Conservation (phyloP, 1,140 invertebrate genomes). For the Zaprionus capensis region DNA sequence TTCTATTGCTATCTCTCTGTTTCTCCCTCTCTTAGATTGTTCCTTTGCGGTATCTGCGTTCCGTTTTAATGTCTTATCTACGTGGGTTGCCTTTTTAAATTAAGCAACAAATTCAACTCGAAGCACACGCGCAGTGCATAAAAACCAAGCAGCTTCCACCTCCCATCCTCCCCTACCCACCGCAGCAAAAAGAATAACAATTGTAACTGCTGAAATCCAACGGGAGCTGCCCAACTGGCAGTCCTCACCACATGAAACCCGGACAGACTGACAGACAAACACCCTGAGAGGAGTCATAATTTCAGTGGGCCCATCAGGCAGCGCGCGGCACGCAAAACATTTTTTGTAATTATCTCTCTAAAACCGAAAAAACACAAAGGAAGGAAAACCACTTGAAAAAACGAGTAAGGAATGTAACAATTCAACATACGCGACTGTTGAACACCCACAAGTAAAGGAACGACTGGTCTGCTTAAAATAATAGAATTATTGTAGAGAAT, state of each 20-base stretch:
- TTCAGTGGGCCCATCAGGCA: conserved; percentile 64
- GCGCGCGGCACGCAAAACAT: conserved; percentile 70
- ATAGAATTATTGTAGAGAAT: too few species aligned
- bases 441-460: background rate
- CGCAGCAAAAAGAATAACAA: conserved; percentile 43
- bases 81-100: conserved; percentile 63
- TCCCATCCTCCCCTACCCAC: background rate
- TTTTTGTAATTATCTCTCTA: conserved; percentile 79
- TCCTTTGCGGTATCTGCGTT: conserved; percentile 47
- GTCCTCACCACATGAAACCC: conserved; percentile 1
- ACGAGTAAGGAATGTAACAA: conserved; percentile 4
- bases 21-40: conserved; percentile 2
- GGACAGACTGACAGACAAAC: background rate
- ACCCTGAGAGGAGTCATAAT: conserved; percentile 58
- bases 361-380: conserved; percentile 54
- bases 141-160: conserved; percentile 60
- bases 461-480: background rate
- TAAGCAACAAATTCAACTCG: conserved; percentile 68
- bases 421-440: background rate
- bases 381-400: conserved; percentile 39
- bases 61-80: conserved; percentile 75
- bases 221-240: conserved; percentile 17
- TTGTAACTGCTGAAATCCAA: conserved; percentile 42
- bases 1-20: background rate
- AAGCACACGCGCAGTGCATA: conserved; percentile 77